phyloP scores from a whole-genome alignment of 2,113 vertebrate species.

The Nestor notabilis region DNA sequence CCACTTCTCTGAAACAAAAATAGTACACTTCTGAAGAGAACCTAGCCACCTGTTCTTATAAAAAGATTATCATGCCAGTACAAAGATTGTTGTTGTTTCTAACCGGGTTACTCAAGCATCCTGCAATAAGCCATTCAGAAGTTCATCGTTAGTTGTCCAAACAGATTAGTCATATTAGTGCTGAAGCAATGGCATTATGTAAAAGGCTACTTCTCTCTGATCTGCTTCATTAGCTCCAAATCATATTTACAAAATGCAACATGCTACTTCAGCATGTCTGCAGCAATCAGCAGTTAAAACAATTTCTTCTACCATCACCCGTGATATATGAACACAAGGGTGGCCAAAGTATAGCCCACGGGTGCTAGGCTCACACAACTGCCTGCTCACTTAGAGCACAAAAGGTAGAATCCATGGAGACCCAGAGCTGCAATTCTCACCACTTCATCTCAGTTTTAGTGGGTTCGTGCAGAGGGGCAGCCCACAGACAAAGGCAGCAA shows the following conservation, averaged over 20 bases:
- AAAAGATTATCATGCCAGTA: constrained; percentile 53
- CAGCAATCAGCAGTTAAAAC: background rate
- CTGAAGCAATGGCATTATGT: constrained; percentile 51
- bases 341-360: background rate
- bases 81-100: constrained; percentile 75
- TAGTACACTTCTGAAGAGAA: constrained; percentile 45
- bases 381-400: background rate
- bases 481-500: background rate
- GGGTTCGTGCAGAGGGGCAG: background rate
- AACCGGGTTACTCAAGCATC: constrained; percentile 71
- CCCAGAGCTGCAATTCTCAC: background rate
- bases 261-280: constrained; percentile 45
- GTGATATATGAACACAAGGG: background rate
- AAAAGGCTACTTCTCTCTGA: constrained; percentile 32
- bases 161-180: constrained; percentile 70
- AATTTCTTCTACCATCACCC: background rate
- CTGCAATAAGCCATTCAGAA: constrained; percentile 72
- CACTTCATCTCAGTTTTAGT: background rate
- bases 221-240: constrained; percentile 61
- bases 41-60: constrained; percentile 31
- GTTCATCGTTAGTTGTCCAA: constrained; percentile 72
- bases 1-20: constrained; percentile 43
- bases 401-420: background rate
- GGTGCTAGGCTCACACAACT: background rate
- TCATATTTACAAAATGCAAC: constrained; percentile 47